Percentiles rank a stretch among this genome's conserved stretches.
Evolutionary conservation across 2,888 invertebrate genomes (phyloP).

Genomic region (Cheilosia soror): DNA sequence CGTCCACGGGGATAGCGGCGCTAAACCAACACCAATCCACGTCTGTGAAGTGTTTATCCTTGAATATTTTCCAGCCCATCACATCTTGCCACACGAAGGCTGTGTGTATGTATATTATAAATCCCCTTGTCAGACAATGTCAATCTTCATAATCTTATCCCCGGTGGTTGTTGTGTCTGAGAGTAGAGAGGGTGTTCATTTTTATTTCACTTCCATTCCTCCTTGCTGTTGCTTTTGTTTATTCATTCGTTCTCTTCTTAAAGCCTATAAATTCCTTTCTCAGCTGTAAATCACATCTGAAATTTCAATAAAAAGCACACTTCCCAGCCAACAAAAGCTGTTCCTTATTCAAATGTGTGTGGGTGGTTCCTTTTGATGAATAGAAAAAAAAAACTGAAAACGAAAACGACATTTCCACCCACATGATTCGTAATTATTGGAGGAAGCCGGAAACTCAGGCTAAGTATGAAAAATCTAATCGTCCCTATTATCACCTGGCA

Average conservation of each 20-base stretch:
- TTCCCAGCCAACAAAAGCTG: conserved; percentile 2
- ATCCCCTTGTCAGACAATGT: conserved; percentile 43
- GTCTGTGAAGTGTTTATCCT: conserved; percentile 44
- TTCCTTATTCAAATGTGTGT: conserved; percentile 36
- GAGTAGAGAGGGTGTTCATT: conserved; percentile 28
- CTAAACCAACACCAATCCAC: conserved; percentile 8
- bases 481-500: conserved; percentile 25
- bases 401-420: neutral
- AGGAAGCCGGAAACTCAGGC: neutral
- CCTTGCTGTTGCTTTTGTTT: conserved; percentile 13
- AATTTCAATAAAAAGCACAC: neutral
- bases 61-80: conserved; percentile 16
- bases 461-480: conserved; percentile 42
- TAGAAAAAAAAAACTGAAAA: neutral
- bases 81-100: neutral
- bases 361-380: conserved; percentile 4
- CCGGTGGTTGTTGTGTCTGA: neutral
- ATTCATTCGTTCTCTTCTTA: neutral
- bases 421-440: conserved; percentile 5
- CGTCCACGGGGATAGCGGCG: neutral
- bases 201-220: conserved; percentile 55
- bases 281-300: conserved; percentile 43
- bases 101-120: neutral
- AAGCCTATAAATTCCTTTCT: conserved; percentile 27
- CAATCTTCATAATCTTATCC: conserved; percentile 36